Percentiles rank a stretch among this genome's conserved stretches.
These are phyloP conservation scores for Eremophila alpestris DNA, from an alignment of 2,797 vertebrate species.

Conservation along the genomic window DNA sequence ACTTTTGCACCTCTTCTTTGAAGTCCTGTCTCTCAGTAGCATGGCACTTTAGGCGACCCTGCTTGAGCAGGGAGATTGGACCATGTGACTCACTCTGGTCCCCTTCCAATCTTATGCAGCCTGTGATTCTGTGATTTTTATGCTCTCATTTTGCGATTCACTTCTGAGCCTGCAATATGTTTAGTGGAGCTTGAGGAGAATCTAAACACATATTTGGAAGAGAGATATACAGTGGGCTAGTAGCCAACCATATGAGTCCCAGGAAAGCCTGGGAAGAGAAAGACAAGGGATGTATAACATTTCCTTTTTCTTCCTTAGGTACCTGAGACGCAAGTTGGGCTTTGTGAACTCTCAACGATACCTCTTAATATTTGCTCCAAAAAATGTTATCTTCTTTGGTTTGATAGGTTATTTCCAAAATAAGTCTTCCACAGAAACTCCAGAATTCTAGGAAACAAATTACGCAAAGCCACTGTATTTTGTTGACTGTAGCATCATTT, in stretches of 20 bases:
- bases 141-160: neutral
- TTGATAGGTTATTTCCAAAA: neutral
- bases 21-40: too few species aligned
- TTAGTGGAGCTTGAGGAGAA: neutral
- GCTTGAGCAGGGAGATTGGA: neutral
- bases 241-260: neutral
- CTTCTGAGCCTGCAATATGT: neutral
- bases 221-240: neutral
- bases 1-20: too few species aligned
- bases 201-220: neutral
- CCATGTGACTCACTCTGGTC: fast-evolving
- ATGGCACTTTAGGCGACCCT: neutral
- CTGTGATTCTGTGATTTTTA: neutral
- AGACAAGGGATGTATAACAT: neutral
- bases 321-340: neutral
- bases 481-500: neutral
- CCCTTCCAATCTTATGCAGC: too few species aligned
- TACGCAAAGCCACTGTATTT: neutral
- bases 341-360: neutral
- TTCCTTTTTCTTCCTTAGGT: neutral
- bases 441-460: neutral
- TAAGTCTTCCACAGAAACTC: neutral
- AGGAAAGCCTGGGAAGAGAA: neutral
- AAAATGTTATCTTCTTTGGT: neutral
- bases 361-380: neutral